These are phyloP conservation scores for Bilobella aurantiaca DNA, from an alignment of 1,140 invertebrate genomes.

Conservation along the genomic window DNA sequence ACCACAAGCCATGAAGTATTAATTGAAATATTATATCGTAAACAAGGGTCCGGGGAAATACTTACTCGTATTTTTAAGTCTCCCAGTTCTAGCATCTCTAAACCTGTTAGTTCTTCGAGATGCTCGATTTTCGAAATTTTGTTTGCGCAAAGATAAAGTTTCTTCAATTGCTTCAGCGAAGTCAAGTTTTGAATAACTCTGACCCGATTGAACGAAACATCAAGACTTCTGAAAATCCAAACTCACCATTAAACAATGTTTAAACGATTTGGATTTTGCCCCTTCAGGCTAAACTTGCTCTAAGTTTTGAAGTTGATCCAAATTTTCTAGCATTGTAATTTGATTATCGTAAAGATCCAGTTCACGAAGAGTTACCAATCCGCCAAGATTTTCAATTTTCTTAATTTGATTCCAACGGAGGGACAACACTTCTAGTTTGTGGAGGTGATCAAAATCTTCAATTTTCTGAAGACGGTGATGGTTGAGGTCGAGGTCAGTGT, in stretches of 20 bases:
- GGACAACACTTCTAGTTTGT: constrained; percentile 64
- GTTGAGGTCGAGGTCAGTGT: constrained; percentile 69
- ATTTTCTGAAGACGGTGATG: constrained; percentile 71
- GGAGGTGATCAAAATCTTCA: constrained; percentile 66
- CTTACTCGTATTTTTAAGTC: constrained; percentile 82
- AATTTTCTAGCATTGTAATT: constrained; percentile 78
- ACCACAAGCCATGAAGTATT: no score
- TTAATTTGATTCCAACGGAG: constrained; percentile 91
- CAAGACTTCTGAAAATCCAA: constrained; percentile 61
- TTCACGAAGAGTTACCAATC: constrained; percentile 62
- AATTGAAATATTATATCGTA: no score
- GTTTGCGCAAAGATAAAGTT: constrained; percentile 86
- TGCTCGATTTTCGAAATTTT: constrained; percentile 88
- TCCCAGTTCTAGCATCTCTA: constrained; percentile 83
- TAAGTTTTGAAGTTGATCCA: constrained; percentile 74
- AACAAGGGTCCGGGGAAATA: constrained; percentile 16
- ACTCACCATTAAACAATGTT: constrained; percentile 22
- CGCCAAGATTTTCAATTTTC: constrained; percentile 78
- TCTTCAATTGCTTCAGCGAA: constrained; percentile 67
- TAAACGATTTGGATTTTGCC: background rate
- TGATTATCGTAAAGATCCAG: constrained; percentile 96
- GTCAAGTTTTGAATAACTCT: constrained; percentile 77
- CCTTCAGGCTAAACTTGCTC: constrained; percentile 54
- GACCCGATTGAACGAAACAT: constrained; percentile 95
- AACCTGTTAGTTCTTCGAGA: constrained; percentile 62